Evolutionary conservation across 2,888 invertebrate species (phyloP), one percentile per base, ranked within the genome.

Genomic region (Cosmia pyralina): DNA sequence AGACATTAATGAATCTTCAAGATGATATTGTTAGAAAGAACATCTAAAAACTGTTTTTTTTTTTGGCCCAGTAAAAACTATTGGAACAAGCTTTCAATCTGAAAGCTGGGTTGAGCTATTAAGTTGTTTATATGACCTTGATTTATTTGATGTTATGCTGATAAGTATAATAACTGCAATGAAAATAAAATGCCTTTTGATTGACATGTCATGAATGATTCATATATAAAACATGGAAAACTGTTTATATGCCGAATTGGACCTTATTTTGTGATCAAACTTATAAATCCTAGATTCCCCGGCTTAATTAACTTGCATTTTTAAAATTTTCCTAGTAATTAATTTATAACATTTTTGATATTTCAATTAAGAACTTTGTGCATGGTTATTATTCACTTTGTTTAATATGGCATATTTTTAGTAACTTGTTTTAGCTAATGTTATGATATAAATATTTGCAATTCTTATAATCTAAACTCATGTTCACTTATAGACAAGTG

Each of bases 201-300:
- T 28, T 84, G 77, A 85, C 62, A 73, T 72, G 85, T 83, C 85
- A 84, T 85, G 85, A 85, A 86, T 89, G 84, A 87, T 86, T 83
- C 59, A 75, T 80, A 71, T 85, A 87, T 83, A 88, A 85, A 89
- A 87, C 77, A 82, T 86, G 82, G 83, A 79, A 89, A 90, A 87
- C 85, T 77, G 82, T 86, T 85, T 83, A 87, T 89, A 90, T 87
- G 89, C 88, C 90, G 88, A 92, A 92, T 93, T 93, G 93, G 93
- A 92, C 93, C 93, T 89, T 91, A 88, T 83, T 87, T 86, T 87
- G 88, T 90, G 87, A 87, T 88, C 87, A 78, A 87, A 83, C 68
- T 87, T 87, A 85, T 87, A 87, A 87, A 85, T 88, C 86, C 86
- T 90, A 90, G 76, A 76, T 88, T 87, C 82, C 87, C 89, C 85